Conservation (phyloP, 2,797 vertebrate species). For the Falco cherrug region DNA sequence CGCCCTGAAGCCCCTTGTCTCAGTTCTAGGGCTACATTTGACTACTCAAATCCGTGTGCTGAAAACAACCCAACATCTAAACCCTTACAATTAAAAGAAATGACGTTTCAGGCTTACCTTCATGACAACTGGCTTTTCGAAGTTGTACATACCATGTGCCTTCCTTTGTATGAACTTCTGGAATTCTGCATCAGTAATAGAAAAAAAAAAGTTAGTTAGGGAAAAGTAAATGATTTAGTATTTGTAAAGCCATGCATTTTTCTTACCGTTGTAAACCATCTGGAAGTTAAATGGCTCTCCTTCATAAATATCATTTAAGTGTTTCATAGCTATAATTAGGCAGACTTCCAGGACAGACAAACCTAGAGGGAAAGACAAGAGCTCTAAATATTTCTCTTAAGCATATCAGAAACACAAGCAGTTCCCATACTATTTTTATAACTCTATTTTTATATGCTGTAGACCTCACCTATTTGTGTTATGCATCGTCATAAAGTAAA, state of each 20-base stretch:
- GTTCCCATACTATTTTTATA: not conserved
- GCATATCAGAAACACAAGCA: not conserved
- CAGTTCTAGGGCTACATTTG: rapidly evolving
- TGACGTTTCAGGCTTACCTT: conserved; percentile 81
- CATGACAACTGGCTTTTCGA: conserved; percentile 92
- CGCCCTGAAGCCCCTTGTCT: not conserved
- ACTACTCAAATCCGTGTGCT: rapidly evolving
- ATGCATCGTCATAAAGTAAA: rapidly evolving
- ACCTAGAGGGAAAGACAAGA: conserved; percentile 76
- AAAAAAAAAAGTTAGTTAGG: not conserved
- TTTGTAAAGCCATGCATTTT: rapidly evolving
- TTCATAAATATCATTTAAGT: conserved; percentile 92
- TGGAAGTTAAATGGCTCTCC: conserved; percentile 98
- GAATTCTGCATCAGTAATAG: conserved; percentile 81
- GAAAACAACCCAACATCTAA: rapidly evolving
- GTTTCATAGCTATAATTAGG: conserved; percentile 97
- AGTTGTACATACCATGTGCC: conserved; percentile 91
- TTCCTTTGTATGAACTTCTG: conserved; percentile 97
- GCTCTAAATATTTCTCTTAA: not conserved
- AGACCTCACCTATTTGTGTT: not conserved
- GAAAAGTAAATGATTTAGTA: rapidly evolving
- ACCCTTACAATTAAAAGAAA: rapidly evolving
- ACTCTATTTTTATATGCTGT: rapidly evolving
- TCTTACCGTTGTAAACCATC: conserved; percentile 96
- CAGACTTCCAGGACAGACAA: conserved; percentile 95